A percentile compares a stretch with the other conserved stretches of the same genome.
These are phyloP conservation scores for Phania funesta DNA, from an alignment of 2,888 invertebrate species.

Conservation along the genomic window DNA sequence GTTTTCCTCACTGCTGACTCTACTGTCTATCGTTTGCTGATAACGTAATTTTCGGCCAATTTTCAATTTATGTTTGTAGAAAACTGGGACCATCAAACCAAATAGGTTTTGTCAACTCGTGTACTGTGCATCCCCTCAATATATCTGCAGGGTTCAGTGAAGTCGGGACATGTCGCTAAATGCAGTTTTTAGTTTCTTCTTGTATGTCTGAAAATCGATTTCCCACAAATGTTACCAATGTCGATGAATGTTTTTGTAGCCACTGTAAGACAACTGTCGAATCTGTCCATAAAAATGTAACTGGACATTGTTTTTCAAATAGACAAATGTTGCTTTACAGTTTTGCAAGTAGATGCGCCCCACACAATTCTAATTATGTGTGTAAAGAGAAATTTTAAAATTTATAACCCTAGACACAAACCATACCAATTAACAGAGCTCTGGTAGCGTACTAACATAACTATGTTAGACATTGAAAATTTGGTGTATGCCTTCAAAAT, in stretches of 20 bases:
- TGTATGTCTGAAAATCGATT: conserved; percentile 45
- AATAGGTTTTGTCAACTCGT: conserved; percentile 32
- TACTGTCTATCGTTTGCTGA: neutral
- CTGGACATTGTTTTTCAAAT: too few relatives aligned
- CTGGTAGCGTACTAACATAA: too few relatives aligned
- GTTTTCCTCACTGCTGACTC: neutral
- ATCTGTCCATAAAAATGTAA: conserved; percentile 47
- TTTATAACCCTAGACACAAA: too few relatives aligned
- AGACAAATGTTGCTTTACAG: conserved; percentile 21
- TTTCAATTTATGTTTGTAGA: neutral
- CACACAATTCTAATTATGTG: conserved; percentile 18
- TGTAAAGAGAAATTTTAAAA: too few relatives aligned
- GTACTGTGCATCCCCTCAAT: conserved; percentile 18
- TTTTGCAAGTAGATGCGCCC: conserved; percentile 9
- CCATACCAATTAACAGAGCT: too few relatives aligned
- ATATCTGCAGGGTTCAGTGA: conserved; percentile 50
- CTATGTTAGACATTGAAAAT: too few relatives aligned
- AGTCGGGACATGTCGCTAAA: conserved; percentile 48
- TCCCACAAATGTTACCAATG: conserved; percentile 45
- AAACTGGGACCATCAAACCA: conserved; percentile 16
- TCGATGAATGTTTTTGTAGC: conserved; percentile 40
- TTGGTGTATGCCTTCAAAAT: too few relatives aligned
- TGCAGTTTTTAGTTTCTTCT: conserved; percentile 37
- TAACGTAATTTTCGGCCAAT: neutral
- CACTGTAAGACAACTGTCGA: conserved; percentile 37